Evolutionary conservation across 2,113 vertebrate species (phyloP).

Genomic region (Heliornis fulica): DNA sequence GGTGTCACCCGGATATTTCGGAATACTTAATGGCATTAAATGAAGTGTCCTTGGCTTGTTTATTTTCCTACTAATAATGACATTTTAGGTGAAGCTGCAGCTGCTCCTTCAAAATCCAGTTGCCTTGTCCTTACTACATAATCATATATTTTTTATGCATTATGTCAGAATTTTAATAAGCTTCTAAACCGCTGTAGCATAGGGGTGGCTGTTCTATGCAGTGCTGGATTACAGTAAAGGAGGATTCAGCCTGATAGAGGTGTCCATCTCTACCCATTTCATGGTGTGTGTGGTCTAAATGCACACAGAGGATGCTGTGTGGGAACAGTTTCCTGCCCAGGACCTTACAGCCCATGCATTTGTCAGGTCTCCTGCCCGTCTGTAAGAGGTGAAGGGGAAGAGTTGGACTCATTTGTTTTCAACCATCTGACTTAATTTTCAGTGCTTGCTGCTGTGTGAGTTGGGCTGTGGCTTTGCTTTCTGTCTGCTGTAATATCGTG

Average conservation of each 20-base stretch:
- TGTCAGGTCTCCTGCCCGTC: not conserved
- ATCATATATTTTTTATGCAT: not conserved
- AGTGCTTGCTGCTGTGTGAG: not conserved
- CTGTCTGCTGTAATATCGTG: not conserved
- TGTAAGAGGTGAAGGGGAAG: not conserved
- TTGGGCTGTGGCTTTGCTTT: not conserved
- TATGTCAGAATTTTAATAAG: not conserved
- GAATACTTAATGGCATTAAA: not conserved
- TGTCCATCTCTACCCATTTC: not conserved
- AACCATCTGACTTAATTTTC: not conserved
- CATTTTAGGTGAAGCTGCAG: not conserved
- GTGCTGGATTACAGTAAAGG: too few relatives aligned
- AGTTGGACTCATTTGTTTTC: not conserved
- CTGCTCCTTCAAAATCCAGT: not conserved
- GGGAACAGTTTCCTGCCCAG: not conserved
- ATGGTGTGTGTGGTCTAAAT: not conserved
- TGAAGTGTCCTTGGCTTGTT: constrained; percentile 15
- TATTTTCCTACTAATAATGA: not conserved
- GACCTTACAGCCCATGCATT: not conserved
- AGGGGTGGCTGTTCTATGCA: not conserved
- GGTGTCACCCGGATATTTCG: not conserved
- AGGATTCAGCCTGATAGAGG: not conserved
- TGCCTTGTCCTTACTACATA: not conserved
- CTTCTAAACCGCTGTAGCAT: not conserved
- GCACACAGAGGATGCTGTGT: not conserved